Percentiles rank a stretch among this genome's conserved stretches.
Evolutionary conservation across 2,113 vertebrate species (phyloP).

Genomic region (Sylvilagus bachmani): DNA sequence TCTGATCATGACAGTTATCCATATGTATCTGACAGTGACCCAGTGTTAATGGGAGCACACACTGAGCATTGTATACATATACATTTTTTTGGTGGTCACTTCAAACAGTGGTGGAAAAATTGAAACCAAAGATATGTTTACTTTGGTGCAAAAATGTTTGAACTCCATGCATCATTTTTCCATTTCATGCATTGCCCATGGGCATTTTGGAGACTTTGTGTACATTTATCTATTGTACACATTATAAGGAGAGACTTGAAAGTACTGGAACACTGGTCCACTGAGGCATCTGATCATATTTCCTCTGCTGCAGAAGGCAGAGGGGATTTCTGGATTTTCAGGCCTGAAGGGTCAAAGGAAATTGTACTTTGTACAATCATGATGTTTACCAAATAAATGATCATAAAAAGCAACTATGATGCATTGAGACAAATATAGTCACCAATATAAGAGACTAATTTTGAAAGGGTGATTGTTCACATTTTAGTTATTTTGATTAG

Average conservation of each 20-base stretch:
- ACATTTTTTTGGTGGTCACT: too few species aligned
- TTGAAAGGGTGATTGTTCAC: background rate
- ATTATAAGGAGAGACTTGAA: background rate
- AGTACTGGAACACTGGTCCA: background rate
- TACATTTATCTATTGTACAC: background rate
- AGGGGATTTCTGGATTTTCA: background rate
- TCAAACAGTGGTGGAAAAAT: too few species aligned
- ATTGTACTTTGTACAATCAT: background rate
- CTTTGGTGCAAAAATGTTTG: too few species aligned
- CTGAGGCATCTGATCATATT: background rate
- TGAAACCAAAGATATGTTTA: background rate
- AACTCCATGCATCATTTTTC: too few species aligned
- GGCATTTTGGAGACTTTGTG: too few species aligned
- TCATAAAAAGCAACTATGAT: background rate
- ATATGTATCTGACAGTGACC: background rate
- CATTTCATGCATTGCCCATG: too few species aligned
- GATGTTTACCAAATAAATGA: background rate
- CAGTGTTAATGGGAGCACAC: constrained; percentile 7
- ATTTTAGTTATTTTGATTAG: constrained; percentile 5
- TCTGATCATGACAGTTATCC: background rate
- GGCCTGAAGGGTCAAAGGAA: background rate
- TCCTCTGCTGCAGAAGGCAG: background rate
- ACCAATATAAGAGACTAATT: background rate
- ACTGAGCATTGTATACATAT: background rate
- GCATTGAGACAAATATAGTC: background rate